phyloP scores from a whole-genome alignment of 1,140 invertebrate species.

The Ceratoteleas bidentatus region DNA sequence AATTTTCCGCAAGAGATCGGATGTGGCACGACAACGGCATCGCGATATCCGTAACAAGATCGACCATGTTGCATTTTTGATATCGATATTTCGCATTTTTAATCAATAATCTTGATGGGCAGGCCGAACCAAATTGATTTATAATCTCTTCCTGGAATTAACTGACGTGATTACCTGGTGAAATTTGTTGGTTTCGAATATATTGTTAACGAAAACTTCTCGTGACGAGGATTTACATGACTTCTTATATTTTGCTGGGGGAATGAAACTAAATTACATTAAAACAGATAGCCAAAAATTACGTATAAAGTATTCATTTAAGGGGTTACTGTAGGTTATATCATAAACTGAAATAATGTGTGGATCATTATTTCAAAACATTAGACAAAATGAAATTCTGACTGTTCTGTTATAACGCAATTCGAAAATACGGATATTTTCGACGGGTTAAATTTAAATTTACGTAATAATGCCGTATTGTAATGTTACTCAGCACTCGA shows the following conservation, averaged over 20 bases:
- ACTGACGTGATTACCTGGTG: not conserved
- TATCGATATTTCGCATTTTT: slow-evolving; percentile 43
- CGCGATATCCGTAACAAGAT: slow-evolving; percentile 27
- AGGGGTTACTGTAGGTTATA: too few relatives aligned
- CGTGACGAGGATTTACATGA: not conserved
- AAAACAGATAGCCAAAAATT: too few relatives aligned
- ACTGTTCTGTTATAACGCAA: too few relatives aligned
- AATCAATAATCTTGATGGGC: slow-evolving; percentile 21
- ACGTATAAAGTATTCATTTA: too few relatives aligned
- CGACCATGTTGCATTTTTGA: slow-evolving; percentile 37
- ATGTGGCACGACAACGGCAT: slow-evolving; percentile 25
- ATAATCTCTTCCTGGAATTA: slow-evolving; percentile 21
- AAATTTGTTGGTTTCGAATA: slow-evolving; percentile 32
- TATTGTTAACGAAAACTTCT: slow-evolving; percentile 15
- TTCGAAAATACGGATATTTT: too few relatives aligned
- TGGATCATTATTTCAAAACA: too few relatives aligned
- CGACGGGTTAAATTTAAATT: too few relatives aligned
- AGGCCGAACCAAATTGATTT: slow-evolving; percentile 35
- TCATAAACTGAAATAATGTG: too few relatives aligned
- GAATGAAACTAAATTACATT: too few relatives aligned
- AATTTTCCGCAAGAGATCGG: slow-evolving; percentile 44
- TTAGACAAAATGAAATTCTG: too few relatives aligned
- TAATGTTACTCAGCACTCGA: too few relatives aligned
- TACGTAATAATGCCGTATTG: too few relatives aligned
- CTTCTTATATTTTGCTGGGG: not conserved